phyloP scores from a whole-genome alignment of 2,797 vertebrate species.

The Psittacula derbiana region DNA sequence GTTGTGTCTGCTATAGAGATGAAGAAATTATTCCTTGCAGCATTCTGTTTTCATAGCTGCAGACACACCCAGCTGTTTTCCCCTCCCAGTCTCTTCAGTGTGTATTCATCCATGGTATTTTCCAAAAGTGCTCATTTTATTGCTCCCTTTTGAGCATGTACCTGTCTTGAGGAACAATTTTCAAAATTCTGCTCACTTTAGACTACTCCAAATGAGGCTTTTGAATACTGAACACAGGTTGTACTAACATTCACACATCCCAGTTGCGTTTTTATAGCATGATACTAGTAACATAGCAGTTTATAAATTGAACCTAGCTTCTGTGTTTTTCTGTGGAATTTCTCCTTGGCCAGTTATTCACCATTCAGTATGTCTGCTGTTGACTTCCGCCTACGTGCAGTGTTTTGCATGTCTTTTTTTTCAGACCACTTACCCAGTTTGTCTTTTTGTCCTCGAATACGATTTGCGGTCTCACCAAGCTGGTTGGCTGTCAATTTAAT shows the following conservation, averaged over 20 bases:
- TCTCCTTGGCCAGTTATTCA: background rate
- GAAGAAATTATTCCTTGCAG: constrained; percentile 57
- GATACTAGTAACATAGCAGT: background rate
- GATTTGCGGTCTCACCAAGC: background rate
- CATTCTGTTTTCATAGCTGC: constrained; percentile 49
- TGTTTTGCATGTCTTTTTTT: background rate
- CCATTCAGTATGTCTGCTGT: background rate
- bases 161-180: background rate
- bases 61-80: constrained; percentile 22
- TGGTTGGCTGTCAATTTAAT: constrained; percentile 6
- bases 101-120: background rate
- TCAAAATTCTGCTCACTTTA: background rate
- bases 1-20: constrained; percentile 41
- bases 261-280: background rate
- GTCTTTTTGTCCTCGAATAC: constrained; percentile 4
- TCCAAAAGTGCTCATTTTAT: background rate
- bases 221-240: background rate
- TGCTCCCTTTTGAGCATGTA: background rate
- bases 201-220: background rate
- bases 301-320: background rate
- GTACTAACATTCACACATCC: background rate
- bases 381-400: background rate
- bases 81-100: background rate
- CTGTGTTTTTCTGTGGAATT: background rate
- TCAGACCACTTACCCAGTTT: background rate